phyloP scores from a whole-genome alignment of 2,888 invertebrate species.

The Tiliacea aurago region DNA sequence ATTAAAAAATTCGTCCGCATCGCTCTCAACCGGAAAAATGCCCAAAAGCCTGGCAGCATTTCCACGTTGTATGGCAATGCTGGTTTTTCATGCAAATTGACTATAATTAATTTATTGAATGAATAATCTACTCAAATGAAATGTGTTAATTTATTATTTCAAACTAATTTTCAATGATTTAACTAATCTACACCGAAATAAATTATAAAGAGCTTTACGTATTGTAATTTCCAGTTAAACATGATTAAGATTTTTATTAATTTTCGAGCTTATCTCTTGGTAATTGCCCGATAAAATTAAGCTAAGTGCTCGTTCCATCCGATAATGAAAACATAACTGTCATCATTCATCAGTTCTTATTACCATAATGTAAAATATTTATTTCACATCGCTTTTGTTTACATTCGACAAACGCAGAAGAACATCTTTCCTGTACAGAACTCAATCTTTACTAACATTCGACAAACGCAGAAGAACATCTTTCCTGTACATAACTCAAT shows the following conservation, averaged over 20 bases:
- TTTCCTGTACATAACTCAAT: neutral
- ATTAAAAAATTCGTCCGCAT: no score
- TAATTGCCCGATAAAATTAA: conserved; percentile 34
- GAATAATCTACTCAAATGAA: no score
- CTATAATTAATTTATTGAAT: no score
- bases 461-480: neutral
- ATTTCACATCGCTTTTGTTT: conserved; percentile 1
- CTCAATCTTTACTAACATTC: neutral
- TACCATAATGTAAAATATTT: conserved; percentile 4
- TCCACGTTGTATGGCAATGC: no score
- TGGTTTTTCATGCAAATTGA: no score
- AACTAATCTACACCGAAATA: neutral
- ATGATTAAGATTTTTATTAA: conserved; percentile 14
- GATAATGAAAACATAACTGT: conserved; percentile 42
- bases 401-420: neutral
- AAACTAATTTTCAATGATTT: neutral
- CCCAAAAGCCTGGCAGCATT: no score
- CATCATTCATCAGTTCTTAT: conserved; percentile 34
- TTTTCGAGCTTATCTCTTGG: conserved; percentile 18
- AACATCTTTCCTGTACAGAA: neutral
- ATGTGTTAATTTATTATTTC: neutral
- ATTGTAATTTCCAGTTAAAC: conserved; percentile 1
- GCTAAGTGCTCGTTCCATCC: conserved; percentile 15
- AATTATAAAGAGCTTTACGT: neutral
- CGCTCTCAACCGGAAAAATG: no score